These are phyloP conservation scores for Tapirus indicus DNA, from an alignment of 2,797 vertebrate genomes.

Conservation along the genomic window DNA sequence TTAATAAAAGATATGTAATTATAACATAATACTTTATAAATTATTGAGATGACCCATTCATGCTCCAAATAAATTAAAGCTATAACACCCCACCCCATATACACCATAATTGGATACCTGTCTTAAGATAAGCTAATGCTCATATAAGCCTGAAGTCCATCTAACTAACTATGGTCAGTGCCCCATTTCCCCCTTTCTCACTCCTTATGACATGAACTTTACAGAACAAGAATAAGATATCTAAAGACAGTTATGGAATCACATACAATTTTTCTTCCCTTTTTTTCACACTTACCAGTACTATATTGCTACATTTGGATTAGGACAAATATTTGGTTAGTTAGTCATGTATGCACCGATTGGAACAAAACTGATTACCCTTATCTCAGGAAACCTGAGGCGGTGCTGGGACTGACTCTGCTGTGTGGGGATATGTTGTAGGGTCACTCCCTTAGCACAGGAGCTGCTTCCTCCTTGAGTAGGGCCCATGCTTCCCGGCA, in stretches of 20 bases:
- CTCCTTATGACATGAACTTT: background rate
- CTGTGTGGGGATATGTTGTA: accelerated
- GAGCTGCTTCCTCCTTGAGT: background rate
- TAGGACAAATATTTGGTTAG: accelerated
- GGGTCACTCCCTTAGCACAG: accelerated
- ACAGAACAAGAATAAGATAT: background rate
- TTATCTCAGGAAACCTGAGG: background rate
- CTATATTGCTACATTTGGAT: no score
- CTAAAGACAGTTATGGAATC: background rate
- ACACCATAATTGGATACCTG: background rate
- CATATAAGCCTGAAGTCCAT: background rate
- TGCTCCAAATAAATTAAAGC: background rate
- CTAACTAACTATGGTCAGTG: no score
- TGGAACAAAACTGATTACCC: accelerated
- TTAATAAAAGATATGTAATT: background rate
- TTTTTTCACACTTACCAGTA: background rate
- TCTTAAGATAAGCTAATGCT: background rate
- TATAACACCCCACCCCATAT: background rate
- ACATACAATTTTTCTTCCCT: background rate
- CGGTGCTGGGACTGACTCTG: accelerated
- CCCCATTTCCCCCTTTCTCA: background rate
- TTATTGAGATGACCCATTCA: background rate
- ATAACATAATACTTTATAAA: background rate
- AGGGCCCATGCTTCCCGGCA: accelerated
- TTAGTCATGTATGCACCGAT: background rate